These are phyloP conservation scores for Azorinus chamasolen DNA, from an alignment of 2,888 invertebrate species.

Conservation along the genomic window DNA sequence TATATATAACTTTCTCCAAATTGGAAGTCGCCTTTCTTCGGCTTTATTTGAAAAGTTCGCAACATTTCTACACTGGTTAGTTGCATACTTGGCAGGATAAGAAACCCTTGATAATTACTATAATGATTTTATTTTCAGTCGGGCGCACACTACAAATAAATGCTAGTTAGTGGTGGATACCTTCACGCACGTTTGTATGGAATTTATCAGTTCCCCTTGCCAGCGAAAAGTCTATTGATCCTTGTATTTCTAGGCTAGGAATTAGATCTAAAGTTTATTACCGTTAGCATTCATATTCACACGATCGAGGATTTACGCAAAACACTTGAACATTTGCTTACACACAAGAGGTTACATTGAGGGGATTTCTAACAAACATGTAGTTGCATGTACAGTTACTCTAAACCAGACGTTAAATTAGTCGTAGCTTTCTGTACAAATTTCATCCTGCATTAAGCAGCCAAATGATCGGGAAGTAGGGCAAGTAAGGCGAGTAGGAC, in stretches of 20 bases:
- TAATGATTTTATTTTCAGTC: slow-evolving; percentile 19
- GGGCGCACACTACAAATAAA: background rate
- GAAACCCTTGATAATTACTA: background rate
- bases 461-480: slow-evolving; percentile 21
- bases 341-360: slow-evolving; percentile 17
- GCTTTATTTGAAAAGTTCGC: slow-evolving; percentile 28
- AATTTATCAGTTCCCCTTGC: slow-evolving; percentile 3
- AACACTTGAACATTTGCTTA: too few species aligned
- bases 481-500: slow-evolving; percentile 23
- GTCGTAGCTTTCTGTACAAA: too few species aligned
- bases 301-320: background rate
- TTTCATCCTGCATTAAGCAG: too few species aligned
- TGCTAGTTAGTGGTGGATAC: slow-evolving; percentile 19
- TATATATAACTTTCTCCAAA: slow-evolving; percentile 27
- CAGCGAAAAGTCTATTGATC: slow-evolving; percentile 10
- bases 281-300: slow-evolving; percentile 18
- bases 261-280: slow-evolving; percentile 6
- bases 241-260: slow-evolving; percentile 33
- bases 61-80: slow-evolving; percentile 17
- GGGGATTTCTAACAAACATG: slow-evolving; percentile 26
- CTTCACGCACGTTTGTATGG: background rate
- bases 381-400: too few species aligned
- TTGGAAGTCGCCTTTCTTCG: slow-evolving; percentile 25
- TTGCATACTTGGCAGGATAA: slow-evolving; percentile 2
- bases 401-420: too few species aligned